Evolutionary conservation across 1,140 invertebrate species (phyloP).

Genomic region (Capitella teleta): DNA sequence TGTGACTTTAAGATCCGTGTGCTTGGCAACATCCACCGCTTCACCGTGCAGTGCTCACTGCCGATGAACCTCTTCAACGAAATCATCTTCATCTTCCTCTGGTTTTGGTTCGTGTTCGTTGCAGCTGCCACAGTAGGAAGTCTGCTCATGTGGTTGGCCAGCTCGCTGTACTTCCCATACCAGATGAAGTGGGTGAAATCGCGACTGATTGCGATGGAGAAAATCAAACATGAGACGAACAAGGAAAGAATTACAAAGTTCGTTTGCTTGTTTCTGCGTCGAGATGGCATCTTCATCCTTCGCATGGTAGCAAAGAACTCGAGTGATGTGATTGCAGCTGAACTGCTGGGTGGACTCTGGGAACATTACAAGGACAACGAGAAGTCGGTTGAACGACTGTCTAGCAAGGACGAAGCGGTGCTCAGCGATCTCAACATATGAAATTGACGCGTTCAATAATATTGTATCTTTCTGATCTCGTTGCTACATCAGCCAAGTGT

Average conservation of each 20-base stretch:
- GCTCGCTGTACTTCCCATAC: neutral
- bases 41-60: conserved; percentile 48
- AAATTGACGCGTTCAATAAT: too few relatives aligned
- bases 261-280: conserved; percentile 31
- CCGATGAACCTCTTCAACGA: conserved; percentile 50
- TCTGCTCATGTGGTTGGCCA: conserved; percentile 26
- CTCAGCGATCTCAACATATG: too few relatives aligned
- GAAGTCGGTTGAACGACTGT: neutral
- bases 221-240: neutral
- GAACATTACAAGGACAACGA: conserved; percentile 21
- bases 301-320: conserved; percentile 34
- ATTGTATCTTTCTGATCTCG: too few relatives aligned
- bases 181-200: conserved; percentile 1
- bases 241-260: too few relatives aligned
- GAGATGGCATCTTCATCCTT: conserved; percentile 38
- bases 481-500: too few relatives aligned
- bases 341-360: conserved; percentile 34
- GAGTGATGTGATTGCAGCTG: conserved; percentile 33
- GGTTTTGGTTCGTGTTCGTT: conserved; percentile 50
- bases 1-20: conserved; percentile 48
- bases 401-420: too few relatives aligned
- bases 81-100: conserved; percentile 49
- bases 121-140: conserved; percentile 41
- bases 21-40: conserved; percentile 42
- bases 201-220: conserved; percentile 8